Evolutionary conservation across 2,888 invertebrate species (phyloP), one percentile per base, ranked within the genome.

Genomic region (Lycia hirtaria): DNA sequence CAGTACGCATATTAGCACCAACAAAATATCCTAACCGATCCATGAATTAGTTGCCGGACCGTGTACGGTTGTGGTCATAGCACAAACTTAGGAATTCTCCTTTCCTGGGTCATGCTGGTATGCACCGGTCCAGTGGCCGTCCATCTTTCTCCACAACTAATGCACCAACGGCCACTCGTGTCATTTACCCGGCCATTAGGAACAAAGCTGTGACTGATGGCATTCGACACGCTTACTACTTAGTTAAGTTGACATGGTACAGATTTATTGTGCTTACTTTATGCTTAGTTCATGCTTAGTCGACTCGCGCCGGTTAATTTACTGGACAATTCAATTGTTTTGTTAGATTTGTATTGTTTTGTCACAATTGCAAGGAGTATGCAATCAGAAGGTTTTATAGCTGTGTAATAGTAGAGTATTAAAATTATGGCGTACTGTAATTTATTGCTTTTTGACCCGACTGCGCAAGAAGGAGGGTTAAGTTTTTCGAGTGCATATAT

Each of bases 281-380:
- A n/a, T n/a, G n/a, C n/a, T n/a, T n/a, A n/a, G n/a, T n/a, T n/a
- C n/a, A 10, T 47, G 20, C 14, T 47, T 6, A 47, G 35, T 14
- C 26, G 17, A 41, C 45, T 20, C 6, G 28, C 12, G 28, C 10
- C 32, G 35, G 15, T 26, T 37, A 19, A 30, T 33, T 33, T 33
- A 33, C 4, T 14, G 20, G 14, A 38, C 19, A 50, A 50, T 38
- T 38, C 19, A 30, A 50, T 40, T 38, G 38, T 30, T 38, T 50
- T 48, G 37, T 40, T 38, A 22, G 24, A 37, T 41, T 37, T 37
- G n/a, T 35, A 52, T 12, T 33, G 30, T 45, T 45, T 41, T 33
- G 45, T 33, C 45, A 45, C 5, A 14, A 28, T 41, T 41, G 26
- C 26, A 14, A 37, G 9, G 9, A 33, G 17, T 22, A 10, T 7